Base-by-base conservation (phyloP, 2,888 invertebrate species). In the Rhopalosiphum nymphaeae region DNA sequence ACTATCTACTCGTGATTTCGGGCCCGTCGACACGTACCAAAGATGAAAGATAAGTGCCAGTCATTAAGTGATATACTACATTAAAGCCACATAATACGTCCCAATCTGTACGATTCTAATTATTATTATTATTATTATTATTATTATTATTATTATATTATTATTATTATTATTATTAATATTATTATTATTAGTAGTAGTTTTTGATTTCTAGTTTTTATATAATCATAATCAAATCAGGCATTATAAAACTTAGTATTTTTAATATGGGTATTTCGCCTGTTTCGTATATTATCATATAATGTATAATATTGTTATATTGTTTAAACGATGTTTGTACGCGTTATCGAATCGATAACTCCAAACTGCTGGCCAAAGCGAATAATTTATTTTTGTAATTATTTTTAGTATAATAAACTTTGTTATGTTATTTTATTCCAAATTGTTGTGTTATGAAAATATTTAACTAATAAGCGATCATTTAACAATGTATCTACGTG, bases 1-100 rank as follows among this genome's bases (percentile, higher is more conserved):
- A 97, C 97, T 11, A 97, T 97, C 95, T 97, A 97, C 95, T 97
- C 97, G 88, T 97, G 96, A 96, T 95, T 91, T 61, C 25, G 11
- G 36, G 16, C 57, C n/a, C 57, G 26, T 84, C 84, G 84, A 90
- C 90, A 90, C 29, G 90, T 90, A 94, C 93, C 93, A 94, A 90
- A 94, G 93, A 93, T 85, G 61, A 85, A 93, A 56, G 89, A 94
- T 94, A 89, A 89, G 90, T 94, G 86, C 85, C 90, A 94, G 89
- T 90, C 61, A 90, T 94, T 94, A 94, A 89, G 46, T 84, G 89
- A 89, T 89, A 87, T 57, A 89, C 57, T 56, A 84, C 26, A 89
- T 89, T 67, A 56, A 78, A 56, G 11, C n/a, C 89, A 53, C 44
- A 84, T 9, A 36, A 78, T 57, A 56, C 29, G 53, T n/a, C 78